These are phyloP conservation scores for Tiliqua scincoides DNA, from an alignment of 2,113 vertebrate genomes.

Conservation along the genomic window DNA sequence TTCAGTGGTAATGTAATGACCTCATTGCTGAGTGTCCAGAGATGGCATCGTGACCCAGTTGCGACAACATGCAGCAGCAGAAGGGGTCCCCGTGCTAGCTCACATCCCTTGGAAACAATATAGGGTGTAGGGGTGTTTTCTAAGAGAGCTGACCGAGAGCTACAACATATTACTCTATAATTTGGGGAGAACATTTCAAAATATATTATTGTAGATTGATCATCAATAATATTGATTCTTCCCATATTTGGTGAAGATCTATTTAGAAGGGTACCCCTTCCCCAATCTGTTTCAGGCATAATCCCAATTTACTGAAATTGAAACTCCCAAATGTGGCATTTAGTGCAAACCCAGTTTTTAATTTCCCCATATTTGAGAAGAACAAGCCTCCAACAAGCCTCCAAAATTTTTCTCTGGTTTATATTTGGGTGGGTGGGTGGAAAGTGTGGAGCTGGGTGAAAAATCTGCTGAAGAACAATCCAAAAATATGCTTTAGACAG, in stretches of 20 bases:
- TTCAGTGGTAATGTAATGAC: too few relatives aligned
- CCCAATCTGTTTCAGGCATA: background rate
- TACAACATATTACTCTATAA: too few relatives aligned
- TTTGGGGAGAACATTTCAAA: too few relatives aligned
- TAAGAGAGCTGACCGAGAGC: too few relatives aligned
- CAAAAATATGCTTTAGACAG: constrained; percentile 26
- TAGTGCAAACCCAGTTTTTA: background rate
- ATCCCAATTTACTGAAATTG: background rate
- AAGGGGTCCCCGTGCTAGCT: too few relatives aligned
- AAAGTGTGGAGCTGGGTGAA: background rate
- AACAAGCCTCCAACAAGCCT: background rate
- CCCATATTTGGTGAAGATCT: background rate
- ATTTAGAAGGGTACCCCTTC: too few relatives aligned
- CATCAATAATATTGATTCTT: background rate
- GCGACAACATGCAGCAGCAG: too few relatives aligned
- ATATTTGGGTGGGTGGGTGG: background rate
- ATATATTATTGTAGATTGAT: background rate
- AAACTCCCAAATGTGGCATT: background rate
- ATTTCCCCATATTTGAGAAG: background rate
- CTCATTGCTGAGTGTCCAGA: too few relatives aligned
- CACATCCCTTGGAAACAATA: too few relatives aligned
- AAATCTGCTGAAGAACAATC: background rate
- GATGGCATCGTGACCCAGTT: too few relatives aligned
- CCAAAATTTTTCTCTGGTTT: background rate
- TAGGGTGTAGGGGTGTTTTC: too few relatives aligned